Conservation (phyloP, 2,797 vertebrate species). For the Premnoplex brunnescens region DNA sequence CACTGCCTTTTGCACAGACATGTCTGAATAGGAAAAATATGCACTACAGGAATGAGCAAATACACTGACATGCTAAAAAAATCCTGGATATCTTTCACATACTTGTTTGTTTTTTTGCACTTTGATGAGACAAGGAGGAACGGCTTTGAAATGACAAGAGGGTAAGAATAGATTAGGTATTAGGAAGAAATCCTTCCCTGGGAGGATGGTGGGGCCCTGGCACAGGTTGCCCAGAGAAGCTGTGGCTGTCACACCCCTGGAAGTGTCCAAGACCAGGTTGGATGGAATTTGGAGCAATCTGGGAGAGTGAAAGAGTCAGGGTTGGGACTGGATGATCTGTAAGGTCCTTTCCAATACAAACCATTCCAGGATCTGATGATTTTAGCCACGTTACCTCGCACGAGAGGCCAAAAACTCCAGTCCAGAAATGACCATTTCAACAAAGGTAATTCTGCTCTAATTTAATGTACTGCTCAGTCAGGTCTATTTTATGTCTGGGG, state of each 20-base stretch:
- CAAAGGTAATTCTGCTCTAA: not conserved
- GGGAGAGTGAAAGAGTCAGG: not conserved
- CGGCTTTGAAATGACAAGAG: rapidly evolving
- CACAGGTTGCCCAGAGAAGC: not conserved
- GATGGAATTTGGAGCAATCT: not conserved
- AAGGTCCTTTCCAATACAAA: not conserved
- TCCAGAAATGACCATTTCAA: not conserved
- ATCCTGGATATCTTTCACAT: rapidly evolving
- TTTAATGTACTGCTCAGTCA: not conserved
- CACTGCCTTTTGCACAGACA: not conserved
- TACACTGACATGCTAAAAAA: not conserved
- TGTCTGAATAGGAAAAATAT: not conserved
- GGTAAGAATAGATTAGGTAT: not conserved
- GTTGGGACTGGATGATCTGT: not conserved
- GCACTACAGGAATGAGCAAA: not conserved
- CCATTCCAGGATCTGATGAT: not conserved
- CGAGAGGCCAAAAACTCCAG: not conserved
- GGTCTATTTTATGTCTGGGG: not conserved
- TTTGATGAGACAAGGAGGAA: not conserved
- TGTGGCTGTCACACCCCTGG: not conserved
- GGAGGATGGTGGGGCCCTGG: not conserved
- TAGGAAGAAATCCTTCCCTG: not conserved
- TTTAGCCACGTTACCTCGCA: not conserved
- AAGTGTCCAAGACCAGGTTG: not conserved
- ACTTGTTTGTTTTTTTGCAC: not conserved